phyloP scores from a whole-genome alignment of 1,140 invertebrate genomes.

The Drosophila subpulchrella region DNA sequence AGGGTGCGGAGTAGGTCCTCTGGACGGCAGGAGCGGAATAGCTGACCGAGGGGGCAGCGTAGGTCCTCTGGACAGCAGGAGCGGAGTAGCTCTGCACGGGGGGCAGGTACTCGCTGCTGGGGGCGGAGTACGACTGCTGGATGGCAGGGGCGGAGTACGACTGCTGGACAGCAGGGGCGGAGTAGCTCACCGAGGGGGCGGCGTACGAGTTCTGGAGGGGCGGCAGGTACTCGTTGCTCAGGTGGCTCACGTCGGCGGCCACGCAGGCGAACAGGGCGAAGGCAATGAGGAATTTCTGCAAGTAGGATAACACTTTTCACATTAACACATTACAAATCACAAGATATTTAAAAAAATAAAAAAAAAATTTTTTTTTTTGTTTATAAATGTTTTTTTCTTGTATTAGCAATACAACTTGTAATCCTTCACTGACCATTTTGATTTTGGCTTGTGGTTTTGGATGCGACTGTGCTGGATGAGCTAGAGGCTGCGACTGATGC shows the following conservation, averaged over 20 bases:
- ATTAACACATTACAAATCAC: conserved; percentile 25
- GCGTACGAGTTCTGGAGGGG: conserved; percentile 48
- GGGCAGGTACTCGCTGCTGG: conserved; percentile 6
- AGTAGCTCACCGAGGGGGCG: conserved; percentile 25
- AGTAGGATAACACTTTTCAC: conserved; percentile 36
- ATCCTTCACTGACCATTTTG: conserved; percentile 72
- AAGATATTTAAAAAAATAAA: conserved; percentile 10
- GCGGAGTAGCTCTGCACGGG: conserved; percentile 24
- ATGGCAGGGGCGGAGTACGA: conserved; percentile 31
- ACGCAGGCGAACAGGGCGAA: conserved; percentile 77
- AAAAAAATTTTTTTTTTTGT: not conserved
- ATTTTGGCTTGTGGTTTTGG: conserved; percentile 10
- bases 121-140: conserved; percentile 34
- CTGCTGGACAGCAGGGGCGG: conserved; percentile 20
- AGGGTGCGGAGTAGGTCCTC: conserved; percentile 44
- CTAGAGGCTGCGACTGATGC: conserved; percentile 81
- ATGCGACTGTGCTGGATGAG: conserved; percentile 73
- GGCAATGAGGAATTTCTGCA: conserved; percentile 81
- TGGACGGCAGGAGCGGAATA: conserved; percentile 42
- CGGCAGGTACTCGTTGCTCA: conserved; percentile 74
- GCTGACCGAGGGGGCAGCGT: conserved; percentile 17
- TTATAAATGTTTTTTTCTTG: not conserved
- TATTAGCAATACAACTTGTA: not conserved
- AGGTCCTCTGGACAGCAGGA: conserved; percentile 32
- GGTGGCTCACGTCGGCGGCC: conserved; percentile 79